A percentile compares a stretch with the other conserved stretches of the same genome.
Conservation (phyloP, 2,888 invertebrate genomes). For the Choristoneura rosaceana region DNA sequence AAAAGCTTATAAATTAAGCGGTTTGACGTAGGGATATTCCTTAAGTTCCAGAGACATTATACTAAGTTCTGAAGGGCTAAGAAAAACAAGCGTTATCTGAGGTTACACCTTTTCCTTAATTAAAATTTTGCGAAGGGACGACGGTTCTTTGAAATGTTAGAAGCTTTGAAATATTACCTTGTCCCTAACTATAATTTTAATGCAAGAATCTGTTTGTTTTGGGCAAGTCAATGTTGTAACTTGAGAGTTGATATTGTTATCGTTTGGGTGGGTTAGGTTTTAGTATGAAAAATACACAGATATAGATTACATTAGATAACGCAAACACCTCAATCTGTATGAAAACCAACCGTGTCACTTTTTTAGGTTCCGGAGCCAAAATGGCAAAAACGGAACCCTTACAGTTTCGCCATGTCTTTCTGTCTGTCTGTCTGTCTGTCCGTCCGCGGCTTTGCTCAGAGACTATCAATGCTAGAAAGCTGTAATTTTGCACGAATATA, state of each 20-base stretch:
- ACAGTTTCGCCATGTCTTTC: too few relatives aligned
- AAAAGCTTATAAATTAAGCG: constrained; percentile 41
- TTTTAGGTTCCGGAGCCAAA: too few relatives aligned
- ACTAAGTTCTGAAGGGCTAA: constrained; percentile 30
- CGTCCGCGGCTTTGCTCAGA: too few relatives aligned
- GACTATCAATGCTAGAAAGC: too few relatives aligned
- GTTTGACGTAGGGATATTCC: constrained; percentile 34
- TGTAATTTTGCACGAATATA: too few relatives aligned
- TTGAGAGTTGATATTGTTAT: not conserved
- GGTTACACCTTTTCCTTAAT: constrained; percentile 35
- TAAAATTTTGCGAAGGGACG: constrained; percentile 27
- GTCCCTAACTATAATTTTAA: constrained; percentile 1
- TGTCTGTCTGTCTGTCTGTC: too few relatives aligned
- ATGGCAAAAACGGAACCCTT: too few relatives aligned
- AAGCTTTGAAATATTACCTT: not conserved
- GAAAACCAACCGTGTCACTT: too few relatives aligned
- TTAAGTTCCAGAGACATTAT: constrained; percentile 28
- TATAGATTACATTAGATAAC: too few relatives aligned
- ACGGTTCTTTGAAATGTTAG: constrained; percentile 10
- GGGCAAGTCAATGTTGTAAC: not conserved
- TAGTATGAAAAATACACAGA: too few relatives aligned
- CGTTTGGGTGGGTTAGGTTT: too few relatives aligned
- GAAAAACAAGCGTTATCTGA: constrained; percentile 38
- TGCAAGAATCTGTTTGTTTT: not conserved
- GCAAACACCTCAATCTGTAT: too few relatives aligned